A percentile compares a stretch with the other conserved stretches of the same genome.
Evolutionary conservation across 2,797 vertebrate genomes (phyloP).

Genomic region (Lophura swinhoii): DNA sequence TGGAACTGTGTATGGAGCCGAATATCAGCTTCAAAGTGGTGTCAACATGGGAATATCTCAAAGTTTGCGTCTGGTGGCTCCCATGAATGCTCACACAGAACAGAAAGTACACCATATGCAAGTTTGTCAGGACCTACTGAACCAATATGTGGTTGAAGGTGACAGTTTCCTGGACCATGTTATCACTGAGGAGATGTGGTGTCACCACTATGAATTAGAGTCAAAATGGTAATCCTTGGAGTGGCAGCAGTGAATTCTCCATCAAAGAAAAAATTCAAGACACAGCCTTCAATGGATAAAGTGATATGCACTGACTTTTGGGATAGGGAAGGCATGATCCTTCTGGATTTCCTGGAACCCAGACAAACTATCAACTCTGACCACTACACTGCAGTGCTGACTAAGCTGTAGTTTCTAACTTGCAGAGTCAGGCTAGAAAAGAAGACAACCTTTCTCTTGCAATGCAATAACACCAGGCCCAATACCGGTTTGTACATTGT

Average conservation of each 20-base stretch:
- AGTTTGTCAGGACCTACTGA: too few relatives aligned
- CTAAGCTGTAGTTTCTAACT: neutral
- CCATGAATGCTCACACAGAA: too few relatives aligned
- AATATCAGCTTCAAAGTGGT: too few relatives aligned
- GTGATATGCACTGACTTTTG: neutral
- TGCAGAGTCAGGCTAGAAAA: neutral
- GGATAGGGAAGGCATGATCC: neutral
- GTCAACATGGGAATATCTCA: too few relatives aligned
- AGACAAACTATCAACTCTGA: neutral
- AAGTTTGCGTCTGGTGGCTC: too few relatives aligned
- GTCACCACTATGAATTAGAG: neutral
- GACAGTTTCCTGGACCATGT: neutral
- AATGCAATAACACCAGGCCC: neutral
- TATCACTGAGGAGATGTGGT: neutral
- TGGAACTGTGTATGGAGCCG: too few relatives aligned
- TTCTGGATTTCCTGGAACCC: neutral
- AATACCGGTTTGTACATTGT: neutral
- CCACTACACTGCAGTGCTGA: neutral
- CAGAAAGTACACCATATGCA: too few relatives aligned
- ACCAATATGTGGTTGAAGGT: neutral
- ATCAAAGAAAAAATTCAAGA: neutral
- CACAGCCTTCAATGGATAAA: neutral
- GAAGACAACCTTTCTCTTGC: neutral
- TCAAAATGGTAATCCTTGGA: neutral
- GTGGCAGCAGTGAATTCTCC: neutral